Conservation (phyloP, 2,888 invertebrate species). For the Glaucopsyche alexis region DNA sequence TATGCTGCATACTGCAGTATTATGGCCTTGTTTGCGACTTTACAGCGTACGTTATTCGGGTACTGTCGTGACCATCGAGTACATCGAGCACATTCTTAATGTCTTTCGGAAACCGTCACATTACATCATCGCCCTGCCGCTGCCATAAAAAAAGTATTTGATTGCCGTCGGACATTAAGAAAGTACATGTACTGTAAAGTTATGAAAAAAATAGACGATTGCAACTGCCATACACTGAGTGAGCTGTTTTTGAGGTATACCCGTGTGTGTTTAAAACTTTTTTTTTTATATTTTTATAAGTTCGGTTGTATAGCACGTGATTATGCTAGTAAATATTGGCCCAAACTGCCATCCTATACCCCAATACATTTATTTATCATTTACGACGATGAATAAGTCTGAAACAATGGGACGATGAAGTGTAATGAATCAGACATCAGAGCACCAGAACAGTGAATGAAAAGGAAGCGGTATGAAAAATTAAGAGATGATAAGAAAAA, state of each 20-base stretch:
- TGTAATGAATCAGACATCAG: no score
- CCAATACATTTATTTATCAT: background rate
- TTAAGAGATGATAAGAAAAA: no score
- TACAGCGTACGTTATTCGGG: no score
- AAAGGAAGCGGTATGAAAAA: no score
- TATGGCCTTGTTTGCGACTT: background rate
- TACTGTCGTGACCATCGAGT: background rate
- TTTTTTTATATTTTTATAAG: background rate
- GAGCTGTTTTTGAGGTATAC: background rate
- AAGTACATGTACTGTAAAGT: background rate
- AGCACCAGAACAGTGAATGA: no score
- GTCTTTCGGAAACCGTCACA: background rate
- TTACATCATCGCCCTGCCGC: background rate
- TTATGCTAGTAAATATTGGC: background rate
- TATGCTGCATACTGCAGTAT: background rate
- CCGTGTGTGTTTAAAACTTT: background rate
- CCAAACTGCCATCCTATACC: background rate
- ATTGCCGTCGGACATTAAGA: background rate
- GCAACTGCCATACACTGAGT: slow-evolving; percentile 4
- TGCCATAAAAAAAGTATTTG: background rate
- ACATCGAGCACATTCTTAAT: background rate
- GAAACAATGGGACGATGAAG: no score
- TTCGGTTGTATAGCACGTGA: slow-evolving; percentile 3
- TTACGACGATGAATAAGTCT: no score
- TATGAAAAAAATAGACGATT: no score